These are phyloP conservation scores for Cassiopea xamachana DNA, from an alignment of 30 jellyfish, hydroid and myxozoan species.

Conservation along the genomic window DNA sequence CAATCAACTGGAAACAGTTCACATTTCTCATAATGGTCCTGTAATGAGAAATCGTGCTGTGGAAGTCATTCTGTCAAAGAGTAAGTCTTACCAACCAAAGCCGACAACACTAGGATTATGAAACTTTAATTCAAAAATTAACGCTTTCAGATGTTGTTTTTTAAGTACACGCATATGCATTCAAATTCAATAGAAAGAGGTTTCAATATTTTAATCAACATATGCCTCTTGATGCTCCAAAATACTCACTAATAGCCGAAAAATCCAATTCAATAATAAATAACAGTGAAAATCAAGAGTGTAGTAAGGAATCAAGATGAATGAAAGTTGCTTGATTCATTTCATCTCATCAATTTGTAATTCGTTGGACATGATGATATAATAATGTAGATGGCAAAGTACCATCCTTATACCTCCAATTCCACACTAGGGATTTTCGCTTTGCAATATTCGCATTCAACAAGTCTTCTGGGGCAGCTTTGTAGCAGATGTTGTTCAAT, in stretches of 20 bases:
- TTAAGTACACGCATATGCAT: too few species aligned
- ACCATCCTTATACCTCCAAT: background rate
- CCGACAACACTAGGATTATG: background rate
- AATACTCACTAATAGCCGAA: too few species aligned
- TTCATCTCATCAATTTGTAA: too few species aligned
- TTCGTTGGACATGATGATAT: background rate
- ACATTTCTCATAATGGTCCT: background rate
- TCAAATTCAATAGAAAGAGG: too few species aligned
- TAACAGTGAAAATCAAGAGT: too few species aligned
- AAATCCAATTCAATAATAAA: too few species aligned
- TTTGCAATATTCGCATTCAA: constrained; percentile 9
- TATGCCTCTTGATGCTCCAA: too few species aligned
- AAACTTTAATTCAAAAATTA: background rate
- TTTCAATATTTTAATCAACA: too few species aligned
- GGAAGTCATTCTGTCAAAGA: background rate
- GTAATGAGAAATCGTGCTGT: background rate
- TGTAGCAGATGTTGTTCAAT: background rate
- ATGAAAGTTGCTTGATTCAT: background rate
- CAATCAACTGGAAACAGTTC: background rate
- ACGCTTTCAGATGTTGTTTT: background rate
- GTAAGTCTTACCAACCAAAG: background rate
- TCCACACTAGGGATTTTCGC: background rate
- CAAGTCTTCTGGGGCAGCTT: constrained; percentile 9
- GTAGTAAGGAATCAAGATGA: too few species aligned
- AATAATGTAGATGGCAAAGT: background rate